These are phyloP conservation scores for Diachrysia chrysitis DNA, from an alignment of 2,888 invertebrate species.

Conservation along the genomic window DNA sequence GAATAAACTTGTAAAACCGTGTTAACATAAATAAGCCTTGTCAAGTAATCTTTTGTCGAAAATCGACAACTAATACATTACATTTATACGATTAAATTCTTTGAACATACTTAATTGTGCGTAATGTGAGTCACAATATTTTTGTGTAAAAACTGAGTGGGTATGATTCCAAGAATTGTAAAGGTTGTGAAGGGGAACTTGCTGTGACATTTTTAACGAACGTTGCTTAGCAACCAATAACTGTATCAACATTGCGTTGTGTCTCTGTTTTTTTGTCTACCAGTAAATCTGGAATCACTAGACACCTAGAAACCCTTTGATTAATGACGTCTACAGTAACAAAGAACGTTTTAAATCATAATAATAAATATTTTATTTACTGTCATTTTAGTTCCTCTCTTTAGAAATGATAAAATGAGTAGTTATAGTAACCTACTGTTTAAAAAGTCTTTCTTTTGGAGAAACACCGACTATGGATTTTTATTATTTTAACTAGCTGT, in stretches of 20 bases:
- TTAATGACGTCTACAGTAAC: too few relatives aligned
- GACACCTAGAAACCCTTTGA: too few relatives aligned
- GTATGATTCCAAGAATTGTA: constrained; percentile 13
- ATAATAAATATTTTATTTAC: too few relatives aligned
- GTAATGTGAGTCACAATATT: constrained; percentile 18
- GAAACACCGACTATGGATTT: too few relatives aligned
- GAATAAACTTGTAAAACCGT: too few relatives aligned
- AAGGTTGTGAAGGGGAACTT: not conserved
- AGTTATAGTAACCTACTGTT: too few relatives aligned
- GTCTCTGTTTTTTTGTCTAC: not conserved
- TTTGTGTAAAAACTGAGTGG: constrained; percentile 18
- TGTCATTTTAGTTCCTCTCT: too few relatives aligned
- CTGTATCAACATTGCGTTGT: constrained; percentile 29
- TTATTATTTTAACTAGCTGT: too few relatives aligned
- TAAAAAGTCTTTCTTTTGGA: too few relatives aligned
- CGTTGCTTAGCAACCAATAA: constrained; percentile 40
- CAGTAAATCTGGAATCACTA: not conserved
- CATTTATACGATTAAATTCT: constrained; percentile 20
- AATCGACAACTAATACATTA: constrained; percentile 8
- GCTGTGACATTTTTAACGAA: constrained; percentile 9
- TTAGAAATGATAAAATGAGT: too few relatives aligned
- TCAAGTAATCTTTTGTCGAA: constrained; percentile 23
- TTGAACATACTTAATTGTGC: not conserved
- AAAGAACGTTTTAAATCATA: too few relatives aligned
- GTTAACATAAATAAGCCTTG: too few relatives aligned